Evolutionary conservation across 2,888 invertebrate genomes (phyloP).

Genomic region (Cryptocephalus moraei): DNA sequence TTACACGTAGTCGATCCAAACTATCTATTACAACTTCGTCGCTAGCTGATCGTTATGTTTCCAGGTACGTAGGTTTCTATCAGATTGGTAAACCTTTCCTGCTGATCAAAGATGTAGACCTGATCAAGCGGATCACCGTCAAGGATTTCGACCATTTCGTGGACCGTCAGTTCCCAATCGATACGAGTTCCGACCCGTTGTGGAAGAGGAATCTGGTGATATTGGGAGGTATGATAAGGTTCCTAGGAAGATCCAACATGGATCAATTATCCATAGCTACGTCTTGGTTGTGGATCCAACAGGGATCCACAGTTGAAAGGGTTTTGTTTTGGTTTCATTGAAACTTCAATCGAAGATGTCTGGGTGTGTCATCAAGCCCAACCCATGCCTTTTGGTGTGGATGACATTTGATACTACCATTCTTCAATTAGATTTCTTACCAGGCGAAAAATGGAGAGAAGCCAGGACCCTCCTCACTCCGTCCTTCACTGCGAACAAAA

Average conservation of each 20-base stretch:
- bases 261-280: too few relatives aligned
- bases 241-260: too few relatives aligned
- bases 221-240: constrained; percentile 8
- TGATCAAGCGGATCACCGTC: constrained; percentile 25
- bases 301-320: too few relatives aligned
- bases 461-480: constrained; percentile 27
- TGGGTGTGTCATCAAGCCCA: too few relatives aligned
- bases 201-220: constrained; percentile 13
- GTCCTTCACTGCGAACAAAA: constrained; percentile 27
- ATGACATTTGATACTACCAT: too few relatives aligned
- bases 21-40: too few relatives aligned
- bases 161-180: constrained; percentile 21
- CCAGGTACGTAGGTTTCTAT: constrained; percentile 10
- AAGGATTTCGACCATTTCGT: constrained; percentile 22
- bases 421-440: constrained; percentile 11
- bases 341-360: too few relatives aligned
- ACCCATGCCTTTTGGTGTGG: too few relatives aligned
- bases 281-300: too few relatives aligned
- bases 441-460: constrained; percentile 24
- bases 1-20: too few relatives aligned
- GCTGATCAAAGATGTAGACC: constrained; percentile 27
- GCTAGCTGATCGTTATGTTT: not conserved
- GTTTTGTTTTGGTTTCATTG: too few relatives aligned
- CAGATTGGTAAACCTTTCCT: constrained; percentile 20
- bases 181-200: constrained; percentile 19